These are phyloP conservation scores for Catharus bicknelli DNA, from an alignment of 2,113 vertebrate genomes.

Conservation along the genomic window DNA sequence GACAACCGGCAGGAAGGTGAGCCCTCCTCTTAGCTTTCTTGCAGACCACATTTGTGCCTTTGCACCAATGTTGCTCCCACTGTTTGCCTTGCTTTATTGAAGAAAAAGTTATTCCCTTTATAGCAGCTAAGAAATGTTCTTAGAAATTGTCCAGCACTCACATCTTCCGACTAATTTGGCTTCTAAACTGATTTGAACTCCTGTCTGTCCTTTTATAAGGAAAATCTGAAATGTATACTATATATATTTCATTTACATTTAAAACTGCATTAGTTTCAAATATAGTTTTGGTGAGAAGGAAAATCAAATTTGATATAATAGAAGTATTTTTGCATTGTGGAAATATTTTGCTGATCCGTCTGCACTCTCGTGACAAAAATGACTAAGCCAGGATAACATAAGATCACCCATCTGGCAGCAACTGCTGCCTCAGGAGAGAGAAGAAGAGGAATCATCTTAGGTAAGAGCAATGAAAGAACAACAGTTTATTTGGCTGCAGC, in stretches of 20 bases:
- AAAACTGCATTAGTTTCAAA: not conserved
- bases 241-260: not conserved
- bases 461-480: not conserved
- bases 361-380: not conserved
- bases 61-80: not conserved
- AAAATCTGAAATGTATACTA: not conserved
- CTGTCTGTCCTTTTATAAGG: not conserved
- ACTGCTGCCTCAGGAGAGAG: accelerated
- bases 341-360: not conserved
- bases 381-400: not conserved
- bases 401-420: not conserved
- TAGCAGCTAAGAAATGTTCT: not conserved
- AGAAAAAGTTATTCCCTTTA: not conserved
- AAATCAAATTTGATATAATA: not conserved
- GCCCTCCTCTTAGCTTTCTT: not conserved
- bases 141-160: not conserved
- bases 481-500: not conserved
- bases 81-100: not conserved
- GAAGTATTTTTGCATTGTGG: not conserved
- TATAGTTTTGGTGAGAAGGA: not conserved
- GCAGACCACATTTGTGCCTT: not conserved
- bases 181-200: not conserved
- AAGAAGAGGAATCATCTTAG: not conserved
- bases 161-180: not conserved
- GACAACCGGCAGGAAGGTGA: not conserved